Evolutionary conservation across 2,113 vertebrate genomes (phyloP).

Genomic region (Phaethornis superciliosus): DNA sequence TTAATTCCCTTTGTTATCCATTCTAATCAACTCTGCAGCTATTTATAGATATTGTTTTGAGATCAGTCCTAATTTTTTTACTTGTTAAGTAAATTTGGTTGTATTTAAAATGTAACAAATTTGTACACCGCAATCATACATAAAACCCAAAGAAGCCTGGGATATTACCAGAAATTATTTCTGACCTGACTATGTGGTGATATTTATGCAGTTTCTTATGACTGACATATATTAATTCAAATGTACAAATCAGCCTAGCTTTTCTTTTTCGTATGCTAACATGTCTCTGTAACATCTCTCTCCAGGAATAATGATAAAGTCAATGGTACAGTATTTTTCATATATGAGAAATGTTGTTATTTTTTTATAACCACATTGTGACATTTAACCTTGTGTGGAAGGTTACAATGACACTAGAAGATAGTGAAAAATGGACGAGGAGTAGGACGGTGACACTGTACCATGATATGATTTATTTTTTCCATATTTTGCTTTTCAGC

Average conservation of each 20-base stretch:
- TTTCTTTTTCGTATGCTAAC: neutral
- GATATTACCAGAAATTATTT: conserved; percentile 4
- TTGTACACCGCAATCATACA: neutral
- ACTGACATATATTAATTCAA: conserved; percentile 12
- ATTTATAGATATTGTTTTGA: neutral
- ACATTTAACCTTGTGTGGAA: conserved; percentile 65
- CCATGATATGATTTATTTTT: conserved; percentile 59
- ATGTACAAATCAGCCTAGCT: neutral
- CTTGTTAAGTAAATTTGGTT: neutral
- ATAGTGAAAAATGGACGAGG: conserved; percentile 65
- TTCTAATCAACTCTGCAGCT: neutral
- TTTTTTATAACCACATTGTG: conserved; percentile 60
- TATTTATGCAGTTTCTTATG: neutral
- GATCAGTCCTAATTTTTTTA: neutral
- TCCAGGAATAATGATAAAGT: neutral
- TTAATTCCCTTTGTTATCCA: neutral
- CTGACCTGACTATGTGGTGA: neutral
- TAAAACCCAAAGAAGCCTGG: neutral
- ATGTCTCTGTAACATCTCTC: neutral
- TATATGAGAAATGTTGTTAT: conserved; percentile 31
- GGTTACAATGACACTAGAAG: conserved; percentile 52
- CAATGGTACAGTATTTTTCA: conserved; percentile 15
- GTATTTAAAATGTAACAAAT: neutral
- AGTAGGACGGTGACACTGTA: conserved; percentile 9
- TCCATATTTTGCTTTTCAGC: conserved; percentile 48